Base-by-base conservation (phyloP, 1,140 invertebrate species). In the Zaprionus gabonicus region DNA sequence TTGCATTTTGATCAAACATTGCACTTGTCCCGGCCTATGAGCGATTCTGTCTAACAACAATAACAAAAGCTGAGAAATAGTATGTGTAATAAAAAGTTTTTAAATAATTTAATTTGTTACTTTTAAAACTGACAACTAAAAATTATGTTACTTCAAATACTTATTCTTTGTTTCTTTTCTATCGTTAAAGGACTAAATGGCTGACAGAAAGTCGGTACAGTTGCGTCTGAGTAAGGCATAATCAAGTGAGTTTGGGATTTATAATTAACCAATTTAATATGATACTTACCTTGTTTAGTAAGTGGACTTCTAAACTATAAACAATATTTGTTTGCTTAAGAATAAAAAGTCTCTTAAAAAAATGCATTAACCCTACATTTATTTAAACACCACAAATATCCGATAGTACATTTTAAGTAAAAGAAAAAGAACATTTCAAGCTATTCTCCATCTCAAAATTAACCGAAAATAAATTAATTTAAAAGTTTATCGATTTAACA, bases 11-110 rank as follows among this genome's bases (percentile, higher is more conserved):
- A 82, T 80, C 68, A 88, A 92, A 93, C 91, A 93, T 93, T 93
- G 92, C 92, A 93, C 92, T 93, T 93, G 92, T 93, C 92, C 92
- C 92, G 92, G 92, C 92, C 92, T 93, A 93, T 93, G 51, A 76
- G 92, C 84, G 91, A 55, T 91, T 91, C 46, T 87, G 44, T 71
- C 31, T 51, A 62, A 49, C 55, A 68, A 41, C 66, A 59, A 28
- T n/a, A 56, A 55, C 31, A 34, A 31, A 1, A 31, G 25, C 2
- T 44, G 13, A 58, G 38, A 55, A 17, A 44, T 7, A 7, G 6
- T 17, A 9, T 25, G 15, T 13, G 12, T 20, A 34, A 28, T 58
- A 17, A 1, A n/a, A 41, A 1, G 6, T 7, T 20, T 17, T 57
- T 41, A 28, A 51, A 44, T 51, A 38, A 23, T 5, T 41, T 34